These are phyloP conservation scores for Genyomyrus donnyi DNA, from an alignment of 2,113 vertebrate species.

Conservation along the genomic window DNA sequence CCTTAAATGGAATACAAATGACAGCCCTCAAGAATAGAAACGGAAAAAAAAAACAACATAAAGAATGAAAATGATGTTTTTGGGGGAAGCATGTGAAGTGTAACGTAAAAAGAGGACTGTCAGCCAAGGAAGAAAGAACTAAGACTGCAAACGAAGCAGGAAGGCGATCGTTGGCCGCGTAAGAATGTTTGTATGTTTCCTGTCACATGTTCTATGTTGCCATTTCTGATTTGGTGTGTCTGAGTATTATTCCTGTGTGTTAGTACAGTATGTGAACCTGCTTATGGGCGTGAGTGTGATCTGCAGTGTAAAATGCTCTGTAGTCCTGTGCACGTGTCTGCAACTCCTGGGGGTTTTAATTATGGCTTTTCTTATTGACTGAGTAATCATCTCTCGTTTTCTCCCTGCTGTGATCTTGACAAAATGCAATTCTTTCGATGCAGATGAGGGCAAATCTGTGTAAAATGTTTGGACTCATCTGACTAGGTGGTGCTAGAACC, in stretches of 20 bases:
- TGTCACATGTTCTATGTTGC: conserved; percentile 23
- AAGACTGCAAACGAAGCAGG: conserved; percentile 40
- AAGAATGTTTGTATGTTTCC: conserved; percentile 53
- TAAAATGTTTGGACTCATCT: neutral
- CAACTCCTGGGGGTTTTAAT: conserved; percentile 4
- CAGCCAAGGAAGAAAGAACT: conserved; percentile 48
- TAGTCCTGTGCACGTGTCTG: conserved; percentile 14
- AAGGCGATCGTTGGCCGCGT: conserved; percentile 61
- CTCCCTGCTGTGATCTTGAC: neutral
- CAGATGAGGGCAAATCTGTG: neutral
- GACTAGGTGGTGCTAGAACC: neutral
- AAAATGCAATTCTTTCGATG: neutral
- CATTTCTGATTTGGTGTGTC: conserved; percentile 28
- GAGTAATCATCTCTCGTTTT: neutral
- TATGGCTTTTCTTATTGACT: neutral
- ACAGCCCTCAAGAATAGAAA: conserved; percentile 20
- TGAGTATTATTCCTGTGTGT: conserved; percentile 24
- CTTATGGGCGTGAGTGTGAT: conserved; percentile 17
- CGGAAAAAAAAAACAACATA: conserved; percentile 29
- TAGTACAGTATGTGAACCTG: conserved; percentile 30
- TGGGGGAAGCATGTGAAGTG: conserved; percentile 28
- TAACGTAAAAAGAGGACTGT: conserved; percentile 50
- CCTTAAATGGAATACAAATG: conserved; percentile 32
- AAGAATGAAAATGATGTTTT: conserved; percentile 33
- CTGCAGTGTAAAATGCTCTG: conserved; percentile 5